Conservation (phyloP, 2,113 vertebrate genomes). For the Pygoscelis adeliae region DNA sequence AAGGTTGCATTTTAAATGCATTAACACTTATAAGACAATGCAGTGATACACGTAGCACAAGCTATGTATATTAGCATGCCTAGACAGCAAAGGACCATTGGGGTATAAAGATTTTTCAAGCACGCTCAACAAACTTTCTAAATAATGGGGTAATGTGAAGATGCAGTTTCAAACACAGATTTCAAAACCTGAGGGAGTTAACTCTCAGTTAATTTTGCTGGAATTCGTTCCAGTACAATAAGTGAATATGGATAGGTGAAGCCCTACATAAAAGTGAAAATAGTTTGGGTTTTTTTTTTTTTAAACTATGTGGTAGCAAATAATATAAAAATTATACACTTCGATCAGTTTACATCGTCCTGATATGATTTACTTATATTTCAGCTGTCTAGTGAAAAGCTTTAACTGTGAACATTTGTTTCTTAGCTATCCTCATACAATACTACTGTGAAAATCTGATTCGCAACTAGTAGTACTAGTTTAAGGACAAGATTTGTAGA, state of each 20-base stretch:
- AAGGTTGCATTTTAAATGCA: neutral
- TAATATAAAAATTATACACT: neutral
- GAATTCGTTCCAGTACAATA: neutral
- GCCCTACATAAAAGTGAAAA: neutral
- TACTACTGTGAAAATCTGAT: neutral
- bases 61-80: neutral
- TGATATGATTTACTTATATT: neutral
- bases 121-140: neutral
- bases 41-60: neutral
- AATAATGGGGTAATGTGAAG: neutral
- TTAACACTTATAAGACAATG: neutral
- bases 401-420: neutral
- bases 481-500: neutral
- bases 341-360: neutral
- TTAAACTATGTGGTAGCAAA: neutral
- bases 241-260: neutral
- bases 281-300: neutral
- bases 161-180: neutral
- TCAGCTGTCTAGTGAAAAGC: neutral
- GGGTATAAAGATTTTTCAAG: neutral
- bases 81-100: neutral
- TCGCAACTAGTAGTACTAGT: neutral
- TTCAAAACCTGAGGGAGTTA: neutral
- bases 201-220: neutral
- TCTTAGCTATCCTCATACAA: neutral